Conservation (phyloP, 2,888 invertebrate species). For the Acrobasis suavella region DNA sequence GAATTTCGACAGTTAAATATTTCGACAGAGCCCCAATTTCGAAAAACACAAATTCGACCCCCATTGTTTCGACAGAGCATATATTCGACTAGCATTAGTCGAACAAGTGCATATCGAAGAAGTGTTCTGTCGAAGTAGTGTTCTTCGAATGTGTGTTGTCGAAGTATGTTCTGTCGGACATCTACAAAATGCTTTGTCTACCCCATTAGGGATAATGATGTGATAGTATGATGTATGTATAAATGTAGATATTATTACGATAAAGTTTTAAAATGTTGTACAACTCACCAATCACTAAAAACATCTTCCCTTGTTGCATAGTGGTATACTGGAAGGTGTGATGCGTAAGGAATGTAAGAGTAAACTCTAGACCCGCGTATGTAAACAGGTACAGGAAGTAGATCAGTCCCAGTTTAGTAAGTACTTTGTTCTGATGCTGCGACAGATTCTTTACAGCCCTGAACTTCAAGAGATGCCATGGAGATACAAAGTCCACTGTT, state of each 20-base stretch:
- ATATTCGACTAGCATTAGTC: too few relatives aligned
- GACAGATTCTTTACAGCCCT: constrained; percentile 86
- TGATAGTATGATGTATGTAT: too few relatives aligned
- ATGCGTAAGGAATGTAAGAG: constrained; percentile 97
- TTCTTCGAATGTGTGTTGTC: too few relatives aligned
- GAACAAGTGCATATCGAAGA: too few relatives aligned
- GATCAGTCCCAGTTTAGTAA: constrained; percentile 87
- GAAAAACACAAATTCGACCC: too few relatives aligned
- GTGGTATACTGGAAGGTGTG: constrained; percentile 94
- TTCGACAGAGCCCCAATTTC: too few relatives aligned
- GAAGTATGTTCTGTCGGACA: too few relatives aligned
- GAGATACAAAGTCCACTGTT: constrained; percentile 78
- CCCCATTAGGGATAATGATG: too few relatives aligned
- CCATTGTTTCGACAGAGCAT: too few relatives aligned
- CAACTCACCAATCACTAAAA: constrained; percentile 91
- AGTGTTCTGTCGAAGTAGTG: too few relatives aligned
- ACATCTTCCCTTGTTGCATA: constrained; percentile 99
- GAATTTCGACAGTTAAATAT: too few relatives aligned
- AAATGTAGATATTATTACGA: background rate
- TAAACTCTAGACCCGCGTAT: constrained; percentile 98
- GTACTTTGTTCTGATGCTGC: constrained; percentile 82
- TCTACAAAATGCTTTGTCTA: too few relatives aligned
- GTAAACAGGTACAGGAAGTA: constrained; percentile 96
- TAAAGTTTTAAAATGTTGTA: constrained; percentile 1
- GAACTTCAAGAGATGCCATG: constrained; percentile 79